A percentile compares a stretch with the other conserved stretches of the same genome.
Evolutionary conservation across 2,113 vertebrate genomes (phyloP).

Genomic region (Podarcis raffonei): DNA sequence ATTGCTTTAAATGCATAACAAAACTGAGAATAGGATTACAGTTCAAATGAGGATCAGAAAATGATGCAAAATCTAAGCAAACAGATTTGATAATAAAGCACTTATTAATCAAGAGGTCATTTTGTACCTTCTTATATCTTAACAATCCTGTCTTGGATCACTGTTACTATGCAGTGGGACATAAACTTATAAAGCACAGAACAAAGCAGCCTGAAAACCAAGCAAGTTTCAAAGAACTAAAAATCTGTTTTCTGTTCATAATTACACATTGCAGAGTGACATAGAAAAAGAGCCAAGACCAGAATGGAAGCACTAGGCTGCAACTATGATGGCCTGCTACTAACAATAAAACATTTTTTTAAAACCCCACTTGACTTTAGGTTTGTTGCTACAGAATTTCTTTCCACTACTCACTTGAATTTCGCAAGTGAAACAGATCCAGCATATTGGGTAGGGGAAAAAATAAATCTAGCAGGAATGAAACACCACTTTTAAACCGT

Average conservation of each 20-base stretch:
- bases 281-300: constrained; percentile 18
- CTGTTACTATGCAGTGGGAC: background rate
- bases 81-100: constrained; percentile 18
- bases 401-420: constrained; percentile 14
- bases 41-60: background rate
- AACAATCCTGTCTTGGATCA: background rate
- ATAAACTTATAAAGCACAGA: constrained; percentile 25
- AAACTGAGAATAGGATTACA: background rate
- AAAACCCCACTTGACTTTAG: background rate
- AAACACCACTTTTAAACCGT: constrained; percentile 13
- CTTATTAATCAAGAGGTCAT: constrained; percentile 4
- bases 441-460: background rate
- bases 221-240: constrained; percentile 38
- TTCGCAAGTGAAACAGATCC: constrained; percentile 1
- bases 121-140: background rate
- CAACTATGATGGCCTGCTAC: background rate
- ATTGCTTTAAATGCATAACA: too few relatives aligned
- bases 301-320: constrained; percentile 13
- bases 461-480: constrained; percentile 8
- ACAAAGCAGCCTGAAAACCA: constrained; percentile 2
- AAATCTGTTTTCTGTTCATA: constrained; percentile 13
- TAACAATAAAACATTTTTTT: background rate
- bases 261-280: constrained; percentile 31
- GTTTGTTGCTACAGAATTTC: background rate
- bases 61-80: constrained; percentile 18